These are phyloP conservation scores for Taurulus bubalis DNA, from an alignment of 2,113 vertebrate species.

Conservation along the genomic window DNA sequence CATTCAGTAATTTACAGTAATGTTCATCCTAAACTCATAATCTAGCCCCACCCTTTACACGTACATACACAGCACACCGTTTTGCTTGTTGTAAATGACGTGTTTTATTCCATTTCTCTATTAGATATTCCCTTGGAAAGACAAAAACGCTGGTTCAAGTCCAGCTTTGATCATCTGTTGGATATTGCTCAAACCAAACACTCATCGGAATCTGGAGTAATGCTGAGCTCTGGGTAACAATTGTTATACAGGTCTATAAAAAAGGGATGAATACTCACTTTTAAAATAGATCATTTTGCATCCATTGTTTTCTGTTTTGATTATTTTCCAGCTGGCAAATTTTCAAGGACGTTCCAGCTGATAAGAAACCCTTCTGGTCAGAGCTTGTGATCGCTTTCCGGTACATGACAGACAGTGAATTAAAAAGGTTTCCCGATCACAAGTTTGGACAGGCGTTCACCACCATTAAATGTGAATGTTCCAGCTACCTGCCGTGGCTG, in stretches of 20 bases:
- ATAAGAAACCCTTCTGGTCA: slow-evolving; percentile 89
- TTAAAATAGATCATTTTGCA: neutral
- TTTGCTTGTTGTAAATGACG: neutral
- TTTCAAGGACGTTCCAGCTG: slow-evolving; percentile 84
- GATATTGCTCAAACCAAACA: slow-evolving; percentile 84
- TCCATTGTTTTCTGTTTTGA: neutral
- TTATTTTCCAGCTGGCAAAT: slow-evolving; percentile 87
- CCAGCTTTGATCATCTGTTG: slow-evolving; percentile 89
- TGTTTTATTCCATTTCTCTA: neutral
- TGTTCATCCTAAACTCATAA: neutral
- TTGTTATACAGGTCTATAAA: neutral
- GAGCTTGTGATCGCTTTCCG: slow-evolving; percentile 90
- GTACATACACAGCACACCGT: neutral
- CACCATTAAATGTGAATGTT: slow-evolving; percentile 91
- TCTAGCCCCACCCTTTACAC: neutral
- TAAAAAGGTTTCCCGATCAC: slow-evolving; percentile 88
- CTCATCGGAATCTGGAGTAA: slow-evolving; percentile 87
- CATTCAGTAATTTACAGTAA: neutral
- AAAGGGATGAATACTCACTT: neutral
- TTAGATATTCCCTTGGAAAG: slow-evolving; percentile 84
- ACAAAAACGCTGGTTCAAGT: slow-evolving; percentile 90
- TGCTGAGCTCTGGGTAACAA: slow-evolving; percentile 90
- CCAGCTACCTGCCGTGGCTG: slow-evolving; percentile 91
- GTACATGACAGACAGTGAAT: slow-evolving; percentile 85
- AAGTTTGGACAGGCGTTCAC: slow-evolving; percentile 91